These are phyloP conservation scores for Mionectes macconnelli DNA, from an alignment of 2,113 vertebrate genomes.

Conservation along the genomic window DNA sequence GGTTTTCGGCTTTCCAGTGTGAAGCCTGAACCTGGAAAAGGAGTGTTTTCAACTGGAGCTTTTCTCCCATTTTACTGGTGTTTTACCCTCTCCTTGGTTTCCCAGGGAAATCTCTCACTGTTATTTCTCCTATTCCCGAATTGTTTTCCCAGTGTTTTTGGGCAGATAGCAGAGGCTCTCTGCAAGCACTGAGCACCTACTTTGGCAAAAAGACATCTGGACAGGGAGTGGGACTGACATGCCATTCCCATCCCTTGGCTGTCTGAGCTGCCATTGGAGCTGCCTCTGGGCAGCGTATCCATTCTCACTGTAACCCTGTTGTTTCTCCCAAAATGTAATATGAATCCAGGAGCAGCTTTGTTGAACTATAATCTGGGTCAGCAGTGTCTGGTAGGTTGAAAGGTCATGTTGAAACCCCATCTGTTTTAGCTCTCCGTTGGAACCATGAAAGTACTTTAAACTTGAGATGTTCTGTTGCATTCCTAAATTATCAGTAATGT, in stretches of 20 bases:
- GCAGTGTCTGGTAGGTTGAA: conserved; percentile 53
- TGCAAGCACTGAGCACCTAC: not conserved
- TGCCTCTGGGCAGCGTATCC: not conserved
- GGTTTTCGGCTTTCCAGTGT: not conserved
- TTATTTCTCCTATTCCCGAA: not conserved
- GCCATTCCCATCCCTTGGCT: not conserved
- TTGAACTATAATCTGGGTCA: conserved; percentile 57
- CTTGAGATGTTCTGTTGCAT: conserved; percentile 59
- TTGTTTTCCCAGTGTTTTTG: not conserved
- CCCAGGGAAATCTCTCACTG: not conserved
- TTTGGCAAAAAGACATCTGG: not conserved
- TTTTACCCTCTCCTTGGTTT: not conserved
- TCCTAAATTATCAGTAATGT: conserved; percentile 58
- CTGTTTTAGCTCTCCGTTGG: conserved; percentile 64
- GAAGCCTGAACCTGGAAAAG: not conserved
- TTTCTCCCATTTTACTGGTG: not conserved
- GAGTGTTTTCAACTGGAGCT: fast-evolving
- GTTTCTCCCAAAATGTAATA: conserved; percentile 27
- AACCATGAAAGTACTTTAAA: conserved; percentile 64
- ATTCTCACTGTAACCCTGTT: not conserved
- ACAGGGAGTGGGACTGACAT: not conserved
- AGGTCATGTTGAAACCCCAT: conserved; percentile 60
- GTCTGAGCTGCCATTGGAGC: not conserved
- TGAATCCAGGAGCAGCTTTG: conserved; percentile 39
- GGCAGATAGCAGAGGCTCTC: not conserved